A percentile compares a stretch with the other conserved stretches of the same genome.
phyloP scores from a whole-genome alignment of 2,113 vertebrate genomes.

The Reinhardtius hippoglossoides region DNA sequence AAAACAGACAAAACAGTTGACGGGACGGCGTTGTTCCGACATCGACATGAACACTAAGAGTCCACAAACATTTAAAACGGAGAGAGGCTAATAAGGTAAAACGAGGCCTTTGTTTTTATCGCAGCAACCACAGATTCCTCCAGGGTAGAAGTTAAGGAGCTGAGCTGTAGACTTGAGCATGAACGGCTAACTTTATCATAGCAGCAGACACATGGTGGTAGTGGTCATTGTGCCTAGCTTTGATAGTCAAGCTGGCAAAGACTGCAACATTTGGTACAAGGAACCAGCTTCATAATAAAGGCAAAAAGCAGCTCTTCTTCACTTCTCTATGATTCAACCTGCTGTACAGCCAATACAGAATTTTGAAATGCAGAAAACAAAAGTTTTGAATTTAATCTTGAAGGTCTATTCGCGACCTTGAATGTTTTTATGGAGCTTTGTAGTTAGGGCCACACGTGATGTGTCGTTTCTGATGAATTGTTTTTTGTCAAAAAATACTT shows the following conservation, averaged over 20 bases:
- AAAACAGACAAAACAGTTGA: constrained; percentile 9
- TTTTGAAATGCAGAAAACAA: constrained; percentile 14
- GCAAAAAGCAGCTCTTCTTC: constrained; percentile 15
- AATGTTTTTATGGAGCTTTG: too few relatives aligned
- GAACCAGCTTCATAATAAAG: constrained; percentile 12
- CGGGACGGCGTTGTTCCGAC: neutral
- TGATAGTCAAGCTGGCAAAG: constrained; percentile 40
- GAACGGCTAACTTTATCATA: constrained; percentile 52
- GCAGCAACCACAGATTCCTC: constrained; percentile 36
- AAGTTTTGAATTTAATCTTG: constrained; percentile 5
- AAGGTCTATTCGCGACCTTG: neutral
- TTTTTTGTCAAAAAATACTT: neutral
- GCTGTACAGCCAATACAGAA: neutral
- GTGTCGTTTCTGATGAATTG: neutral
- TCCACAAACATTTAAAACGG: constrained; percentile 2
- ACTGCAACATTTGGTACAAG: constrained; percentile 32
- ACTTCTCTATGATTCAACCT: constrained; percentile 12
- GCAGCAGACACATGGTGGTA: constrained; percentile 34
- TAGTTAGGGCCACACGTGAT: too few relatives aligned
- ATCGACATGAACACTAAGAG: constrained; percentile 12
- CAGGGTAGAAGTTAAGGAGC: constrained; percentile 14
- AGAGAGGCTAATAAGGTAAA: constrained; percentile 14
- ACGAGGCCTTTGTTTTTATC: constrained; percentile 49
- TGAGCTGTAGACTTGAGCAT: constrained; percentile 31
- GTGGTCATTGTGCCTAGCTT: constrained; percentile 51